Percentiles rank a stretch among this genome's conserved stretches.
phyloP scores from a whole-genome alignment of 1,140 invertebrate genomes.

The Zaprionus ghesquierei region DNA sequence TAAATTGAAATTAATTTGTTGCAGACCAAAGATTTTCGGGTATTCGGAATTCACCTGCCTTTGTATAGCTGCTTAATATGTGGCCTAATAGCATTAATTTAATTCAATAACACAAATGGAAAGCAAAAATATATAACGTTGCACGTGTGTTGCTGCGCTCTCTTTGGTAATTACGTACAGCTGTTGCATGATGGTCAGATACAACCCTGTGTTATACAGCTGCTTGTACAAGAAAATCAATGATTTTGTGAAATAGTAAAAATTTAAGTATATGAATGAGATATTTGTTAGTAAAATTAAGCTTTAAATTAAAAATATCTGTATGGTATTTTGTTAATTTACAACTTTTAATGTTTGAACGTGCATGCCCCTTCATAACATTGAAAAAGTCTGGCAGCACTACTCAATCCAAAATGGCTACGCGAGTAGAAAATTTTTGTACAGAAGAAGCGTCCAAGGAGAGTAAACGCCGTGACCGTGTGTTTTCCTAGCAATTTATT shows the following conservation, averaged over 20 bases:
- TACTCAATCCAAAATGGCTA: constrained; percentile 65
- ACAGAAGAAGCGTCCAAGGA: constrained; percentile 68
- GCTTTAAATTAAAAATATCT: background rate
- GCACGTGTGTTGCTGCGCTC: constrained; percentile 39
- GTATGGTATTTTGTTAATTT: background rate
- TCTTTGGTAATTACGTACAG: constrained; percentile 22
- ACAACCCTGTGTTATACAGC: background rate
- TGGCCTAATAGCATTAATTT: constrained; percentile 47
- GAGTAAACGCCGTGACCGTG: constrained; percentile 70
- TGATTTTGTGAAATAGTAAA: background rate
- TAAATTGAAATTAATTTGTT: background rate
- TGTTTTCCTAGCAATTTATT: constrained; percentile 56
- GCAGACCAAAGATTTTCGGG: background rate
- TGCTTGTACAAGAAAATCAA: background rate
- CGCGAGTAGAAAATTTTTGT: constrained; percentile 64
- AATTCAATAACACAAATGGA: constrained; percentile 1
- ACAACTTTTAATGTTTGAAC: background rate
- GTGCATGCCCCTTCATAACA: constrained; percentile 1
- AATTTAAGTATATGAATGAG: background rate
- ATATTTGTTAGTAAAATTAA: background rate
- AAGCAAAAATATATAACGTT: constrained; percentile 2
- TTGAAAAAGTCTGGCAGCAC: constrained; percentile 28
- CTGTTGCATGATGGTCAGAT: constrained; percentile 28
- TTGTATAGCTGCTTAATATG: constrained; percentile 35
- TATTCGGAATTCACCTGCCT: constrained; percentile 69